Percentiles rank a stretch among this genome's conserved stretches.
Evolutionary conservation across 1,140 invertebrate genomes (phyloP).

Genomic region (Drosophila gunungcola): DNA sequence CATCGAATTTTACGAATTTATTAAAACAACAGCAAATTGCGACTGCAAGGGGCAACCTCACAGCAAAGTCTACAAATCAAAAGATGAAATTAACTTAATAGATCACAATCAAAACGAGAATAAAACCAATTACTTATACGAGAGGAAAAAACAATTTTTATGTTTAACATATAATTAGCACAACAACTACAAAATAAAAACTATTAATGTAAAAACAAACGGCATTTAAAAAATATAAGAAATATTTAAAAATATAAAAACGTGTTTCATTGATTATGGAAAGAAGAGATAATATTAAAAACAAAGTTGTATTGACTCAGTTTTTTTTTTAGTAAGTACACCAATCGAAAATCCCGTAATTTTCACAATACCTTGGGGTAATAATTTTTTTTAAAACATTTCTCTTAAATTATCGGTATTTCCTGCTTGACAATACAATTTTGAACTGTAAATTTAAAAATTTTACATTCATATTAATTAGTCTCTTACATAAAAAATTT

Average conservation of each 20-base stretch:
- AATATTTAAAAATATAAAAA: conserved; percentile 59
- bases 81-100: conserved; percentile 63
- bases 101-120: conserved; percentile 73
- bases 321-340: too few species aligned
- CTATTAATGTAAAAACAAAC: conserved; percentile 77
- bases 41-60: conserved; percentile 45
- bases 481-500: too few species aligned
- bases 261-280: not conserved
- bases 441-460: too few species aligned
- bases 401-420: too few species aligned
- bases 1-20: conserved; percentile 84
- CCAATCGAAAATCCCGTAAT: too few species aligned
- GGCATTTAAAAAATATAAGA: conserved; percentile 71
- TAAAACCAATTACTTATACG: conserved; percentile 39
- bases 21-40: conserved; percentile 56
- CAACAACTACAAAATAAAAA: conserved; percentile 80
- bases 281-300: not conserved
- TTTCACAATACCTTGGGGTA: too few species aligned
- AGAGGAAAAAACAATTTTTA: conserved; percentile 58
- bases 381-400: too few species aligned
- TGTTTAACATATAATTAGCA: conserved; percentile 79
- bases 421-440: too few species aligned
- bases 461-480: too few species aligned
- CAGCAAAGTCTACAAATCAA: conserved; percentile 61
- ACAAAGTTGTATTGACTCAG: too few species aligned